Conservation (phyloP, 2,888 invertebrate genomes). For the Stenotaenia linearis region DNA sequence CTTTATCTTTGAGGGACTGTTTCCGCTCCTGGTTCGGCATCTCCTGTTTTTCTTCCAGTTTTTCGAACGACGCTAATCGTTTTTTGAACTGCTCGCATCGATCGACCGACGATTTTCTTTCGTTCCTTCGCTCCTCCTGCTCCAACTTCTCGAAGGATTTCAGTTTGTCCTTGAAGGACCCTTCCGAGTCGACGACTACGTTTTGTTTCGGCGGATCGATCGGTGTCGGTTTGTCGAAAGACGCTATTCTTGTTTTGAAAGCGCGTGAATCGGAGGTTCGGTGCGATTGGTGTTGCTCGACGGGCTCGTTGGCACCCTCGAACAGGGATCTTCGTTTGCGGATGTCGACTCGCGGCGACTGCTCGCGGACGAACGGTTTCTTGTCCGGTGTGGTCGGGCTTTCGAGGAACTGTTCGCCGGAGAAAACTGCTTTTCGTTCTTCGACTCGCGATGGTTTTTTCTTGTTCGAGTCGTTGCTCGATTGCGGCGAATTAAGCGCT, state of each 20-base stretch:
- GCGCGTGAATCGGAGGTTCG: slow-evolving; percentile 27
- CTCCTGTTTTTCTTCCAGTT: slow-evolving; percentile 35
- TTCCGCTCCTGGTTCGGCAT: neutral
- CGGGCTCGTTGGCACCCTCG: slow-evolving; percentile 49
- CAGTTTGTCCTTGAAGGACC: neutral
- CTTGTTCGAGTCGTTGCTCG: neutral
- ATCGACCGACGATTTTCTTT: slow-evolving; percentile 11
- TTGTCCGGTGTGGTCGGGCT: slow-evolving; percentile 1
- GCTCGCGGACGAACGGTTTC: slow-evolving; percentile 27
- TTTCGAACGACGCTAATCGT: slow-evolving; percentile 39
- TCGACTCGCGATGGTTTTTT: slow-evolving; percentile 18
- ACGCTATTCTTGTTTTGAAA: slow-evolving; percentile 39
- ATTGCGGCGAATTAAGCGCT: neutral
- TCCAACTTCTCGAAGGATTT: neutral
- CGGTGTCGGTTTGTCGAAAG: slow-evolving; percentile 21
- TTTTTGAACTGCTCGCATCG: slow-evolving; percentile 39
- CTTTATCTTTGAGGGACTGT: neutral
- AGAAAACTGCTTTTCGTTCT: slow-evolving; percentile 21
- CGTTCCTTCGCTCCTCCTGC: slow-evolving; percentile 27
- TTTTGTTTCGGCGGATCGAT: slow-evolving; percentile 24
- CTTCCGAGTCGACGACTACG: neutral
- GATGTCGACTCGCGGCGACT: slow-evolving; percentile 63
- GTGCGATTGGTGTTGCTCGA: neutral
- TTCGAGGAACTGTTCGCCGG: neutral
- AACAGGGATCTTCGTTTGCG: slow-evolving; percentile 75